Percentiles rank a stretch among this genome's conserved stretches.
These are phyloP conservation scores for Sardinella longiceps DNA, from an alignment of 2,797 vertebrate genomes.

Conservation along the genomic window DNA sequence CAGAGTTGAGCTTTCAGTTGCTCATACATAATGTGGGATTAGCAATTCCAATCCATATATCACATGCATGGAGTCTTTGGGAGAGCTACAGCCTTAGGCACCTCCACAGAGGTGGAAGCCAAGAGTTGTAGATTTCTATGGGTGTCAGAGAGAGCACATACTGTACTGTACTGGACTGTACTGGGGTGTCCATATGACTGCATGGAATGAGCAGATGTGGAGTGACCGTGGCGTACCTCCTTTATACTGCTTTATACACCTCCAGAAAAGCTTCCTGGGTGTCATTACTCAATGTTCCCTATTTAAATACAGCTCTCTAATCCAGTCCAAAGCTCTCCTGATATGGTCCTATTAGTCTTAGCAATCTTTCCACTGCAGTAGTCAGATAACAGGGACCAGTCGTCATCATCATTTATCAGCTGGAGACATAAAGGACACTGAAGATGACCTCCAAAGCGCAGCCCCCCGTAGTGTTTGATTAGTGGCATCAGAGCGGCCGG, in stretches of 20 bases:
- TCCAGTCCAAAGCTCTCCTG: background rate
- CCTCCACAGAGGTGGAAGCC: constrained; percentile 45
- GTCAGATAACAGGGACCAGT: background rate
- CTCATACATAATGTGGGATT: constrained; percentile 69
- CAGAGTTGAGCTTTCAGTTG: constrained; percentile 54
- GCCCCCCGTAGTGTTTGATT: constrained; percentile 9
- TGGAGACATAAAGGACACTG: constrained; percentile 6
- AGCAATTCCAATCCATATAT: constrained; percentile 67
- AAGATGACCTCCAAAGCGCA: background rate
- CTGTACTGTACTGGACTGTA: too few relatives aligned
- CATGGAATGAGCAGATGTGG: background rate
- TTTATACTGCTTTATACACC: background rate
- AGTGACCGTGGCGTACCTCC: background rate
- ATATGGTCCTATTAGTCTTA: background rate
- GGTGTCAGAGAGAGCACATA: constrained; percentile 39
- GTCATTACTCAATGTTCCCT: background rate
- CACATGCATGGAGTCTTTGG: constrained; percentile 56
- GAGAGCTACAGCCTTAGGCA: constrained; percentile 49
- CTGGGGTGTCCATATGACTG: background rate
- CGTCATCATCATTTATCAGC: background rate
- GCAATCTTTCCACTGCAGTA: constrained; percentile 8
- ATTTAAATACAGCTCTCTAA: background rate
- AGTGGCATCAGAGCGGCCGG: background rate
- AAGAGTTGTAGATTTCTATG: constrained; percentile 44
- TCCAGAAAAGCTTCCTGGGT: background rate